phyloP scores from a whole-genome alignment of 1,140 invertebrate genomes.

The Lepidurus arcticus region DNA sequence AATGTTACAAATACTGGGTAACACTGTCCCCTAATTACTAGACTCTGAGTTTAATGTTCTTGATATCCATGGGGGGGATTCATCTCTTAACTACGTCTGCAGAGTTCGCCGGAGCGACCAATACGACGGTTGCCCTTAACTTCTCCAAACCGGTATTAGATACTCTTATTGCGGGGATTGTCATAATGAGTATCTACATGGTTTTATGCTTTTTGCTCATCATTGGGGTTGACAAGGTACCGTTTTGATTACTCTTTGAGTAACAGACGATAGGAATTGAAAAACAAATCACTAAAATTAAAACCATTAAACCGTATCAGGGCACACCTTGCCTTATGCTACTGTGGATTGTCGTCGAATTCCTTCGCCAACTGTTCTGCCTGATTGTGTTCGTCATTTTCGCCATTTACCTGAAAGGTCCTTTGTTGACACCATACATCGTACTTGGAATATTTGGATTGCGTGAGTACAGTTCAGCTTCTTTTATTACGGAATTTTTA shows the following conservation, averaged over 20 bases:
- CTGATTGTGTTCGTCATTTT: neutral
- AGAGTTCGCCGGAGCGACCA: neutral
- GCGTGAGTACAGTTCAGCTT: neutral
- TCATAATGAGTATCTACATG: neutral
- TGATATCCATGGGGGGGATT: neutral
- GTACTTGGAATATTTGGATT: conserved; percentile 4
- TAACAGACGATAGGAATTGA: too few relatives aligned
- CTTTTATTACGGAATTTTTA: neutral
- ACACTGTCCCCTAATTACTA: neutral
- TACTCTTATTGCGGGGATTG: neutral
- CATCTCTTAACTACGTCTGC: neutral
- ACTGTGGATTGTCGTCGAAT: neutral
- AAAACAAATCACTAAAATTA: too few relatives aligned
- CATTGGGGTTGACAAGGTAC: neutral
- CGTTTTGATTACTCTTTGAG: neutral
- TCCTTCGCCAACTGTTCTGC: conserved; percentile 18
- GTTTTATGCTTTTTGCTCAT: neutral
- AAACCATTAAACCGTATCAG: neutral
- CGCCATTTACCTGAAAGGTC: neutral
- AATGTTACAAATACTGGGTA: neutral
- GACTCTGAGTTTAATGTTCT: neutral
- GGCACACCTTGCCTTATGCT: neutral
- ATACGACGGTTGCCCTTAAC: neutral
- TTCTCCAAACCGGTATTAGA: neutral
- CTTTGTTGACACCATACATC: neutral